Conservation (phyloP, 1,140 invertebrate species). For the Aphaenogaster rudis region DNA sequence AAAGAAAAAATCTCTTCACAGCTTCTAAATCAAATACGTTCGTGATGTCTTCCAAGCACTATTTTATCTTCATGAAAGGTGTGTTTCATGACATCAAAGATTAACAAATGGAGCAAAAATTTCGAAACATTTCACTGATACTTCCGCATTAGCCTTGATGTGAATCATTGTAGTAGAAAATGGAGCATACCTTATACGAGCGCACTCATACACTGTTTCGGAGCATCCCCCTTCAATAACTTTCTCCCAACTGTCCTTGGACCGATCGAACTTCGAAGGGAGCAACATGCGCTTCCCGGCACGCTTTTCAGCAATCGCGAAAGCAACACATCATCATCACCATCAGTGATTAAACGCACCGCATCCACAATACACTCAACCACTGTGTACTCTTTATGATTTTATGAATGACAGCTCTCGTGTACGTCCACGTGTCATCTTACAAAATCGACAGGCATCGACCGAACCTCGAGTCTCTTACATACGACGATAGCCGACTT, state of each 20-base stretch:
- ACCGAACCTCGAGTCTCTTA: not conserved
- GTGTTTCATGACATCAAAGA: not conserved
- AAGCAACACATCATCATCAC: conserved; percentile 3
- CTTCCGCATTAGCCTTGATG: not conserved
- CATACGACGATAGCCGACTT: not conserved
- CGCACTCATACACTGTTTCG: conserved; percentile 35
- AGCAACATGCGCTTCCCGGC: conserved; percentile 70
- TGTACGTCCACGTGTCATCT: conserved; percentile 54
- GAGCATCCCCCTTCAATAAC: conserved; percentile 61
- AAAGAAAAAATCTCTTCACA: not conserved
- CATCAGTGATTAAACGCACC: not conserved
- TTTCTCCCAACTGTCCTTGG: conserved; percentile 65
- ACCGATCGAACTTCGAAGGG: conserved; percentile 64
- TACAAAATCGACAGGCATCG: not conserved
- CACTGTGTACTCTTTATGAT: not conserved
- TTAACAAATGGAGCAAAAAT: conserved; percentile 14
- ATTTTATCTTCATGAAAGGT: not conserved
- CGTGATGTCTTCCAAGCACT: not conserved
- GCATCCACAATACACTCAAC: not conserved
- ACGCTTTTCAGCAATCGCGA: conserved; percentile 34
- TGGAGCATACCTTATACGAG: conserved; percentile 62
- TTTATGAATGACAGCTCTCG: conserved; percentile 17
- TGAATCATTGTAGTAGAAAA: conserved; percentile 2
- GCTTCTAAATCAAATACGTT: not conserved
- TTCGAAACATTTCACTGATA: not conserved